phyloP scores from a whole-genome alignment of 2,888 invertebrate species.

The Plagiodera versicolora region DNA sequence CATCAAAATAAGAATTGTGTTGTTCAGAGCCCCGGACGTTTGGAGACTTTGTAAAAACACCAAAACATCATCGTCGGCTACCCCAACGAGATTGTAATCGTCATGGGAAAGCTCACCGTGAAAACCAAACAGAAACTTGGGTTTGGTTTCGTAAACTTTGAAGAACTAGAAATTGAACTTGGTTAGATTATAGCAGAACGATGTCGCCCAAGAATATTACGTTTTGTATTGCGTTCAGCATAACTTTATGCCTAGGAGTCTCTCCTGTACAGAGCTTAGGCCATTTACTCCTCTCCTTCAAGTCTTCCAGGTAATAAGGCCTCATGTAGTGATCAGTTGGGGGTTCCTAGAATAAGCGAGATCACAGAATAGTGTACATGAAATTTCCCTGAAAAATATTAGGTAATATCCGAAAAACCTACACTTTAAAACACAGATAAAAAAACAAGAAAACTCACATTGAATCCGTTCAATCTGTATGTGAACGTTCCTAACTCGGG shows the following conservation, averaged over 20 bases:
- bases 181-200: slow-evolving; percentile 26
- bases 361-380: no score
- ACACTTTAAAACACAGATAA: no score
- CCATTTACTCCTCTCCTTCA: slow-evolving; percentile 59
- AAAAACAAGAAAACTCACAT: slow-evolving; percentile 39
- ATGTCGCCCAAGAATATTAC: slow-evolving; percentile 51
- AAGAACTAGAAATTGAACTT: slow-evolving; percentile 54
- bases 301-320: slow-evolving; percentile 73
- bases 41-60: slow-evolving; percentile 67
- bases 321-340: slow-evolving; percentile 92
- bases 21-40: slow-evolving; percentile 66
- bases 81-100: slow-evolving; percentile 76
- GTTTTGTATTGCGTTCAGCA: slow-evolving; percentile 67
- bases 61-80: slow-evolving; percentile 73
- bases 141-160: slow-evolving; percentile 65
- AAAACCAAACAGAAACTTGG: slow-evolving; percentile 85
- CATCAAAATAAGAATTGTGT: slow-evolving; percentile 85
- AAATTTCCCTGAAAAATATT: no score
- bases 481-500: slow-evolving; percentile 86
- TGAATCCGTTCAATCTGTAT: slow-evolving; percentile 86
- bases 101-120: slow-evolving; percentile 89
- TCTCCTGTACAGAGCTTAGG: slow-evolving; percentile 70
- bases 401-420: no score
- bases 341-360: slow-evolving; percentile 57
- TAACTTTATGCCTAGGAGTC: slow-evolving; percentile 68